Evolutionary conservation across 2,888 invertebrate species (phyloP).

Genomic region (Pterostichus niger): DNA sequence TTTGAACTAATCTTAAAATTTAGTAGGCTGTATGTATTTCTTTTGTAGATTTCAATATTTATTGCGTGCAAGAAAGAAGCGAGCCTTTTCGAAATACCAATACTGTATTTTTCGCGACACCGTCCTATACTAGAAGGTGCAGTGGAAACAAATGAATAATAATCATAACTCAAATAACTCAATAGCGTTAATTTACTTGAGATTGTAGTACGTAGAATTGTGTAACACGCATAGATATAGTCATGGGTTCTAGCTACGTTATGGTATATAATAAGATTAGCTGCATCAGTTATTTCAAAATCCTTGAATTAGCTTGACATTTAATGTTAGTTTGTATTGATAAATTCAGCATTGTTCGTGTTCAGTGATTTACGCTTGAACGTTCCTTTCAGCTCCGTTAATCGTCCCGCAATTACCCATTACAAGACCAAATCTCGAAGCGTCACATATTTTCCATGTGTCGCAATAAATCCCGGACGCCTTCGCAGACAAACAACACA

Average conservation of each 20-base stretch:
- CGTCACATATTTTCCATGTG: constrained; percentile 56
- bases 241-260: background rate
- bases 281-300: constrained; percentile 40
- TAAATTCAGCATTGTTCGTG: constrained; percentile 56
- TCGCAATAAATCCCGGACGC: constrained; percentile 48
- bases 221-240: constrained; percentile 3
- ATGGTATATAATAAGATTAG: constrained; percentile 20
- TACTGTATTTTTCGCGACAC: no score
- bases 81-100: no score
- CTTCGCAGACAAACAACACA: constrained; percentile 45
- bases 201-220: background rate
- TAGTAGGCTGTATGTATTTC: no score
- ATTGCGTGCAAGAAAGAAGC: no score
- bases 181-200: background rate
- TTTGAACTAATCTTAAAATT: no score
- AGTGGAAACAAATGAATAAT: background rate
- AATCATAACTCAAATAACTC: constrained; percentile 1
- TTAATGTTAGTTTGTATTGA: constrained; percentile 55
- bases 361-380: constrained; percentile 54
- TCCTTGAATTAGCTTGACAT: constrained; percentile 51
- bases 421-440: constrained; percentile 50
- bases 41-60: no score
- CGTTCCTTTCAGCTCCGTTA: constrained; percentile 51
- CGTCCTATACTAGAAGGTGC: no score
- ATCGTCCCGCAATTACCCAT: constrained; percentile 58